A percentile compares a stretch with the other conserved stretches of the same genome.
Conservation (phyloP, 2,888 invertebrate genomes). For the Melinaea marsaeus region DNA sequence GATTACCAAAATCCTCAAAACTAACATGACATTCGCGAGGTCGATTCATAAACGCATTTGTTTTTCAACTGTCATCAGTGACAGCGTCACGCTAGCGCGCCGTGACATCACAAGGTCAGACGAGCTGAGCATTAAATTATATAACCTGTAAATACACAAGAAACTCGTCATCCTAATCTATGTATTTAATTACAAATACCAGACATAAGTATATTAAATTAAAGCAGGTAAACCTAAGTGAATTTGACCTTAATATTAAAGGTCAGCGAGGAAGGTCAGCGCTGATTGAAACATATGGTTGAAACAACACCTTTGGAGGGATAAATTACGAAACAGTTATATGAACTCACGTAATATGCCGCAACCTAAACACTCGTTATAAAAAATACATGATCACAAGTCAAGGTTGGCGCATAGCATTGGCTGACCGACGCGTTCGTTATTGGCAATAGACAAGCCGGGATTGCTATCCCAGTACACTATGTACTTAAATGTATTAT, state of each 20-base stretch:
- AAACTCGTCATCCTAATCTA: not conserved
- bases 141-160: not conserved
- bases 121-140: conserved; percentile 8
- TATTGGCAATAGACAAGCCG: conserved; percentile 30
- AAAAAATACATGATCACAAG: conserved; percentile 19
- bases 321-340: conserved; percentile 17
- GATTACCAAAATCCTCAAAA: conserved; percentile 47
- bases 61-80: conserved; percentile 22
- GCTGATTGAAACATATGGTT: conserved; percentile 39
- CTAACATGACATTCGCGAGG: conserved; percentile 60
- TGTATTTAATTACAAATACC: conserved; percentile 15
- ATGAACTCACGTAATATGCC: conserved; percentile 20
- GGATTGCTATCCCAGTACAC: conserved; percentile 32
- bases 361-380: conserved; percentile 11
- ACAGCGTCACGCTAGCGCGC: conserved; percentile 37
- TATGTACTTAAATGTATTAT: conserved; percentile 1
- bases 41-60: conserved; percentile 39
- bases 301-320: conserved; percentile 34
- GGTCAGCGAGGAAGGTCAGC: conserved; percentile 53
- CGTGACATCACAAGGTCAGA: conserved; percentile 37
- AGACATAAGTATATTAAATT: not conserved
- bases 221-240: conserved; percentile 33
- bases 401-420: conserved; percentile 33
- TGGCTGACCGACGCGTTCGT: conserved; percentile 54
- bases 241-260: conserved; percentile 42